Percentiles rank a stretch among this genome's conserved stretches.
These are phyloP conservation scores for Charadrius vociferus DNA, from an alignment of 2,113 vertebrate species.

Conservation along the genomic window DNA sequence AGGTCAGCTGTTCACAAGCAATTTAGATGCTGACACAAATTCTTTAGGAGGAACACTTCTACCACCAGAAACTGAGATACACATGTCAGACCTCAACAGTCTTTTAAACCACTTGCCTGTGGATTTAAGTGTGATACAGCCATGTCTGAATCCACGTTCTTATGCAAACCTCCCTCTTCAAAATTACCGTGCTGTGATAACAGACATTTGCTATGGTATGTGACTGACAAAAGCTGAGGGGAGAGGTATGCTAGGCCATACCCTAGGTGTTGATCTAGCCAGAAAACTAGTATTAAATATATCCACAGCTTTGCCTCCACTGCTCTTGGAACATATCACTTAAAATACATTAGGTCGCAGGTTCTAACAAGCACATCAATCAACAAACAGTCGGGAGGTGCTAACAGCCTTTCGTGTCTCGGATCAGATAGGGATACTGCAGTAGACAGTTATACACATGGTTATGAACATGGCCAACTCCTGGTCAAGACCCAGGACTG, in stretches of 20 bases:
- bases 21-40: not conserved
- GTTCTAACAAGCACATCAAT: not conserved
- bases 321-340: not conserved
- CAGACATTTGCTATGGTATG: not conserved
- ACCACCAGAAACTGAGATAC: not conserved
- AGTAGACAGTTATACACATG: not conserved
- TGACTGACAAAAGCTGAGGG: not conserved
- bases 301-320: not conserved
- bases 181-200: not conserved
- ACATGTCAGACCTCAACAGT: not conserved
- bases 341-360: not conserved
- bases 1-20: conserved; percentile 49
- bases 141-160: not conserved
- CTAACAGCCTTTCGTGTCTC: not conserved
- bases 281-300: not conserved
- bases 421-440: not conserved
- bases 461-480: not conserved
- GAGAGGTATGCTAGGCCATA: not conserved
- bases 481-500: not conserved
- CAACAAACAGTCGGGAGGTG: not conserved
- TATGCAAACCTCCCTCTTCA: not conserved
- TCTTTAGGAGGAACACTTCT: not conserved
- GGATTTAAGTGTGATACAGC: not conserved
- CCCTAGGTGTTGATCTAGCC: not conserved
- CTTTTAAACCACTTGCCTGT: not conserved